Base-by-base conservation (phyloP, 2,797 vertebrate genomes). In the Leptoclinus maculatus region DNA sequence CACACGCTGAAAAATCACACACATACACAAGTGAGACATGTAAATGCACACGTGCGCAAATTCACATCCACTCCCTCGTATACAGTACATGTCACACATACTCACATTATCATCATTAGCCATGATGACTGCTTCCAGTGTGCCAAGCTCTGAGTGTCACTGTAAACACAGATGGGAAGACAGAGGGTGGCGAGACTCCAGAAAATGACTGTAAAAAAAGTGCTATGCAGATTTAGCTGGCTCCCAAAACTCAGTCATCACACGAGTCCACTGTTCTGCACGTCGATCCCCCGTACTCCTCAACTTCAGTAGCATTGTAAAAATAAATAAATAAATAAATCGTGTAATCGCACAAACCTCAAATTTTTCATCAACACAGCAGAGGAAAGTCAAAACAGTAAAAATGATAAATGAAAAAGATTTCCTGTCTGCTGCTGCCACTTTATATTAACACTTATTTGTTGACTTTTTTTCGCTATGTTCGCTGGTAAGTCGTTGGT, bases 151-250 rank as follows among this genome's bases (percentile, higher is more conserved):
- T 66, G 87, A 90, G 90, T 87, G 86, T 87, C 83, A 92, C 85
- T 91, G 91, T 92, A 93, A 93, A 93, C 88, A 82, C 93, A 95
- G 92, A 94, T 92, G 92, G 93, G 69, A 73, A 83, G 85, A 90
- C 86, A 91, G 88, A 87, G 83, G 87, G 83, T 87, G 89, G 89
- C 78, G 19, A 75, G 69, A 60, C 85, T 84, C 79, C 82, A 80
- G 78, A 83, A 88, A 88, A 88, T 79, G 3, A 78, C 80, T 77
- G 80, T 67, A 90, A 86, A 89, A 29, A 89, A 90, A 90, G 78
- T 82, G 70, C 36, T 73, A 60, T 80, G 82, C 71, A 71, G 79
- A 89, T 78, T 89, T 64, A 74, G 72, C 74, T 66, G 56, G 54
- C 83, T 76, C 74, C 76, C 66, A 64, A 69, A 25, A 41, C 23